phyloP scores from a whole-genome alignment of 2,888 invertebrate genomes.

The Leptinotarsa tumamoca region DNA sequence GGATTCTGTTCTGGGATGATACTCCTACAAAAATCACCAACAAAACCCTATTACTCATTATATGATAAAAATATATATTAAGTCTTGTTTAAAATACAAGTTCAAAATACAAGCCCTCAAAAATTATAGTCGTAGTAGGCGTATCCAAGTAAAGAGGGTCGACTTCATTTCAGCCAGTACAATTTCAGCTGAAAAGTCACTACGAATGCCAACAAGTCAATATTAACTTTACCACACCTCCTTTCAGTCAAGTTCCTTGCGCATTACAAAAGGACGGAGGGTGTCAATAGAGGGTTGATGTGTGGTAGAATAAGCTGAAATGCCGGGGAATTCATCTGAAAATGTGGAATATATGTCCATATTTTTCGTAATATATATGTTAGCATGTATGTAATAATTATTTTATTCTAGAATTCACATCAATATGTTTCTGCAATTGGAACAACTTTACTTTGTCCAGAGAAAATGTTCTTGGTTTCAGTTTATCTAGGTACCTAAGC shows the following conservation, averaged over 20 bases:
- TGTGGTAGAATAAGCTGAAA: not conserved
- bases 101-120: slow-evolving; percentile 24
- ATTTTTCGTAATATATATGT: too few relatives aligned
- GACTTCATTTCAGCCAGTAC: slow-evolving; percentile 36
- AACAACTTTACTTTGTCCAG: too few relatives aligned
- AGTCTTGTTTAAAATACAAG: not conserved
- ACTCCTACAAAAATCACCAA: too few relatives aligned
- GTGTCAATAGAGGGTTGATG: not conserved
- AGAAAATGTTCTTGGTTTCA: too few relatives aligned
- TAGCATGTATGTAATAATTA: too few relatives aligned
- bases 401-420: too few relatives aligned
- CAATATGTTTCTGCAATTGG: too few relatives aligned
- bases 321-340: too few relatives aligned
- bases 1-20: too few relatives aligned
- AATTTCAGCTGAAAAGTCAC: slow-evolving; percentile 61
- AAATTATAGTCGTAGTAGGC: slow-evolving; percentile 22
- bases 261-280: not conserved
- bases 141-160: slow-evolving; percentile 44
- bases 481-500: too few relatives aligned
- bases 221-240: slow-evolving; percentile 55
- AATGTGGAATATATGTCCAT: too few relatives aligned
- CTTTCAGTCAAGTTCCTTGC: slow-evolving; percentile 35
- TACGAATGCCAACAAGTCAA: slow-evolving; percentile 63
- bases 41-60: not conserved
- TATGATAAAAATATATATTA: not conserved